phyloP scores from a whole-genome alignment of 2,888 invertebrate species.

The Ceramica pisi region DNA sequence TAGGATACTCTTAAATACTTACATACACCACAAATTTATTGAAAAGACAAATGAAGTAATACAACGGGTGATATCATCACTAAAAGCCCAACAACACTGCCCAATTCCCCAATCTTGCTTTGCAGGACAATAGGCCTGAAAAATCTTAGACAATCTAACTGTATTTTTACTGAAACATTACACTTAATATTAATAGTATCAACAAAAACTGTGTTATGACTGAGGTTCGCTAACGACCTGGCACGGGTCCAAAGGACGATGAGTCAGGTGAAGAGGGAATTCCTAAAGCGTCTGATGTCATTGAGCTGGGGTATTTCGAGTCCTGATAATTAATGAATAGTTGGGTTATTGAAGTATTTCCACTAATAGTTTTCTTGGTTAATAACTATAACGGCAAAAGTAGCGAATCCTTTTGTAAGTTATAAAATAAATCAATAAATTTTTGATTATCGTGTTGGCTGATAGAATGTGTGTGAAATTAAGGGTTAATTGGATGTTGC shows the following conservation, averaged over 20 bases:
- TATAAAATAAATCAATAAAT: too few relatives aligned
- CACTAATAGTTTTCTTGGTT: neutral
- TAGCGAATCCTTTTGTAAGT: neutral
- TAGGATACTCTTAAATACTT: too few relatives aligned
- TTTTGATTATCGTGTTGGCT: too few relatives aligned
- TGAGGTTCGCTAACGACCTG: constrained; percentile 54
- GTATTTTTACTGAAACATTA: neutral
- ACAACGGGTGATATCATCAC: neutral
- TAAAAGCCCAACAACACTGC: neutral
- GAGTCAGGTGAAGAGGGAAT: constrained; percentile 62
- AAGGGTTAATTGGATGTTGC: too few relatives aligned
- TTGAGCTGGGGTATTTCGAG: constrained; percentile 24
- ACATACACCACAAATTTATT: neutral
- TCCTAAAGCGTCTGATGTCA: constrained; percentile 59
- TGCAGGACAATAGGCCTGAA: neutral
- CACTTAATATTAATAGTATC: constrained; percentile 25
- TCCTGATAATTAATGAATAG: constrained; percentile 34
- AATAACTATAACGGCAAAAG: neutral
- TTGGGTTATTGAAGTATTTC: constrained; percentile 11
- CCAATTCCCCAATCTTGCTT: neutral
- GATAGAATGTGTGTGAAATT: too few relatives aligned
- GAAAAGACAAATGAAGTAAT: neutral
- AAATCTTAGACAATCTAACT: neutral
- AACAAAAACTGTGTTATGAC: constrained; percentile 41
- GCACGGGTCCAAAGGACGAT: constrained; percentile 63